Evolutionary conservation across 2,888 invertebrate genomes (phyloP), one percentile per base, ranked within the genome.

Genomic region (Pristionchus fissidentatus): DNA sequence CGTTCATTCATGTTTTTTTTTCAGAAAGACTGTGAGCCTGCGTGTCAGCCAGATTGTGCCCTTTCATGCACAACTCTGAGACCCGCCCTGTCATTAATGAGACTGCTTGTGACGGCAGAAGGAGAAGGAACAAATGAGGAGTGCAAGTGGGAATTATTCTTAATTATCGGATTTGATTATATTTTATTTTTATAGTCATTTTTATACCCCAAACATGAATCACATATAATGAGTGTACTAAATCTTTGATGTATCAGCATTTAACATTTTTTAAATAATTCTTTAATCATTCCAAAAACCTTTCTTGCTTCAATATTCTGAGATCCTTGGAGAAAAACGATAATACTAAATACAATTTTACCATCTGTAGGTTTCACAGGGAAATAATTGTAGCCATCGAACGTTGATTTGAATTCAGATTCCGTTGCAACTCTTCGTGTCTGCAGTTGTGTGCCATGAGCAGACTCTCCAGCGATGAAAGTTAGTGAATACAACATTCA

Each of bases 11-110:
- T 22, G 7, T 22, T 60, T 26, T n/a, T 8, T 32, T 10, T 62
- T 62, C 29, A 62, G 62, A 29, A 29, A 13, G 10, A 46, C 19
- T 79, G 79, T 29, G 79, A 57, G 15, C 38, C 79, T 2, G 55
- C 57, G 22, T 79, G 79, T 29, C 55, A 57, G 38, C 79, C 79
- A n/a, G 79, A 79, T 8, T 79, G 79, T 26, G 38, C 79, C 13
- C 43, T 79, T 0, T 79, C 79, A 26, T 79, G 79, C 41, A 79
- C 79, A 15, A 57, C 79, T 4, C 55, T 79, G 13, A 35, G 79
- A 0, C 79, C 79, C n/a, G 79, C 79, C 7, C 57, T 79, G 15
- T 79, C 79, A 1, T 41, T 79, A 15, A 79, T 79, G 79, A 35
- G 79, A 57, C 57, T 79, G 26, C 41, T 79, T 4, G 57, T 79